Conservation (phyloP, 2,113 vertebrate species). For the Xyrauchen texanus region DNA sequence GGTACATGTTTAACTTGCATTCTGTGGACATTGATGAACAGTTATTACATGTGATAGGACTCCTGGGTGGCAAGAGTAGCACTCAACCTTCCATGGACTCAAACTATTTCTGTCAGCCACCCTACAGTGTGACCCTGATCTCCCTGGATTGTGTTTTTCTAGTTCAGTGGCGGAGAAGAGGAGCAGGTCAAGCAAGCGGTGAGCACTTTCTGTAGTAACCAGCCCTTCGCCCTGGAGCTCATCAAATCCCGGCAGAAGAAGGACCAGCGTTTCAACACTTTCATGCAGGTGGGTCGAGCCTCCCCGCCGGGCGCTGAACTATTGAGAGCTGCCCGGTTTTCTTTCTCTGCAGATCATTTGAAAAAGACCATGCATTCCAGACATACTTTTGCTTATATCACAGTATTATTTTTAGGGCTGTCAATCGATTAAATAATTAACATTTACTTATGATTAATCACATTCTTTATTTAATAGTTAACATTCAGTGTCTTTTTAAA, state of each 20-base stretch:
- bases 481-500: too few species aligned
- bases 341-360: not conserved
- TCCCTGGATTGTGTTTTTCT: conserved; percentile 38
- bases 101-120: not conserved
- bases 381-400: not conserved
- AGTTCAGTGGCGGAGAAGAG: conserved; percentile 91
- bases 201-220: conserved; percentile 96
- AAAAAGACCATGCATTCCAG: not conserved
- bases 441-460: too few species aligned
- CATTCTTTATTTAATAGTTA: too few species aligned
- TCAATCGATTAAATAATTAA: too few species aligned
- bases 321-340: not conserved
- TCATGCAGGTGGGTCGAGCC: conserved; percentile 81
- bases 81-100: not conserved
- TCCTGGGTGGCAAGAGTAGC: not conserved
- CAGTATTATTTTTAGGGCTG: not conserved
- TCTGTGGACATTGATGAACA: too few species aligned
- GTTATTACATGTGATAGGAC: too few species aligned
- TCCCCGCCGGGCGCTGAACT: too few species aligned
- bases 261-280: conserved; percentile 88
- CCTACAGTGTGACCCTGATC: not conserved
- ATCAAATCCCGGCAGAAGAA: conserved; percentile 96
- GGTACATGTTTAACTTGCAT: conserved; percentile 46
- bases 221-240: conserved; percentile 92
- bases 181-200: conserved; percentile 88